phyloP scores from a whole-genome alignment of 2,888 invertebrate species.

The Hirtodrosophila cameraria region DNA sequence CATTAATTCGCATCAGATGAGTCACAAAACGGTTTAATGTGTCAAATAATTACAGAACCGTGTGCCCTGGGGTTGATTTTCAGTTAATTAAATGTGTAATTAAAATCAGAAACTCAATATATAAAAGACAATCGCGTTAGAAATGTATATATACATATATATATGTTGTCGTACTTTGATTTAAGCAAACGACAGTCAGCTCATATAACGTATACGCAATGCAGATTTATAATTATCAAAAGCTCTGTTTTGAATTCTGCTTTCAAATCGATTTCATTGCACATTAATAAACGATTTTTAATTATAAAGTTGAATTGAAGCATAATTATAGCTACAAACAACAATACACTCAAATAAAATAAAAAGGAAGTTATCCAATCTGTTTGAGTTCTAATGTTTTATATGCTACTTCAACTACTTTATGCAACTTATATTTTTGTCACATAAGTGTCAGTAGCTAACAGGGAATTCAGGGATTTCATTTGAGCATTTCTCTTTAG shows the following conservation, averaged over 20 bases:
- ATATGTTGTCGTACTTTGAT: neutral
- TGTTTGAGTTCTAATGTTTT: too few relatives aligned
- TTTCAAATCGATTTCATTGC: too few relatives aligned
- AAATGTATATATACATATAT: neutral
- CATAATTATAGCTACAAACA: too few relatives aligned
- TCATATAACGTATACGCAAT: conserved; percentile 11
- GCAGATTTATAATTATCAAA: too few relatives aligned
- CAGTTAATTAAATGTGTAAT: conserved; percentile 69
- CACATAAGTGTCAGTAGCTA: too few relatives aligned
- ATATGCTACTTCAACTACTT: too few relatives aligned
- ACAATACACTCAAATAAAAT: too few relatives aligned
- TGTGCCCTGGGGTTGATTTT: conserved; percentile 49
- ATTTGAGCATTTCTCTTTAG: conserved; percentile 38
- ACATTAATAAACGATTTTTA: too few relatives aligned
- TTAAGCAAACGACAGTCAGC: neutral
- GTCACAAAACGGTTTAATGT: conserved; percentile 74
- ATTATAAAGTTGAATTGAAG: too few relatives aligned
- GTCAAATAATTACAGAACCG: conserved; percentile 54
- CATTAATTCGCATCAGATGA: conserved; percentile 65
- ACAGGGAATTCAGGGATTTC: conserved; percentile 2
- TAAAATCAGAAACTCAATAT: conserved; percentile 27
- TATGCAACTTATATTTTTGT: too few relatives aligned
- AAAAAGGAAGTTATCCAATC: too few relatives aligned
- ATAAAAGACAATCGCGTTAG: neutral
- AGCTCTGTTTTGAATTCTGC: neutral